Base-by-base conservation (phyloP, 2,113 vertebrate genomes). In the Micronycteris hirsuta region DNA sequence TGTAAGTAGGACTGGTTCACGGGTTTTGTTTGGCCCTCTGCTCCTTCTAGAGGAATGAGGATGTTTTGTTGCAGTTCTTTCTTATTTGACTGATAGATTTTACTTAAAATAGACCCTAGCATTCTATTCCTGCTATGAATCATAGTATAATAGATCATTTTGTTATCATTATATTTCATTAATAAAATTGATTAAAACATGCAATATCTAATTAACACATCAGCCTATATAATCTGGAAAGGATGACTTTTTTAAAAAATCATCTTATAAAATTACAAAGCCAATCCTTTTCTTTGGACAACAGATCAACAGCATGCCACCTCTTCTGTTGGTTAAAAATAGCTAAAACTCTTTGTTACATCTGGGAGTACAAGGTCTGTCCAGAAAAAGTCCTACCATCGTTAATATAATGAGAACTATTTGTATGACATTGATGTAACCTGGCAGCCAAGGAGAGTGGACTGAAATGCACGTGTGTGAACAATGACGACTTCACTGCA, bases 181-280 rank as follows among this genome's bases (percentile, higher is more conserved):
- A 97, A 97, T 94, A 95, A 97, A 96, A 95, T 84, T 97, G 87
- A 98, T 97, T 97, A 81, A 97, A 96, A 97, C 82, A 82, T 78
- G 63, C 36, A 97, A 96, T 96, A 92, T 96, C 88, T 78, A 92
- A 92, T 95, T 82, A 94, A 93, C 89, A 97, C 77, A 93, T 92
- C 65, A 94, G n/a, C 67, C 71, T 96, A 94, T 82, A 94, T 84
- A 92, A 70, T 52, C n/a, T 85, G 47, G 9, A 94, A 96, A 96
- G 28, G n/a, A 56, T 83, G 41, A 71, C n/a, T 89, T 92, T 81
- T 63, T 68, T 83, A 2, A 36, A 36, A 36, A 67, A 68, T 87
- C 63, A 80, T 88, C 41, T 92, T 94, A 58, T 68, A 70, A 93
- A 92, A 86, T 94, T 92, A 91, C 10, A 89, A 97, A 52, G 82